Percentiles rank a stretch among this genome's conserved stretches.
These are phyloP conservation scores for Aldrovandia affinis DNA, from an alignment of 2,797 vertebrate species.

Conservation along the genomic window DNA sequence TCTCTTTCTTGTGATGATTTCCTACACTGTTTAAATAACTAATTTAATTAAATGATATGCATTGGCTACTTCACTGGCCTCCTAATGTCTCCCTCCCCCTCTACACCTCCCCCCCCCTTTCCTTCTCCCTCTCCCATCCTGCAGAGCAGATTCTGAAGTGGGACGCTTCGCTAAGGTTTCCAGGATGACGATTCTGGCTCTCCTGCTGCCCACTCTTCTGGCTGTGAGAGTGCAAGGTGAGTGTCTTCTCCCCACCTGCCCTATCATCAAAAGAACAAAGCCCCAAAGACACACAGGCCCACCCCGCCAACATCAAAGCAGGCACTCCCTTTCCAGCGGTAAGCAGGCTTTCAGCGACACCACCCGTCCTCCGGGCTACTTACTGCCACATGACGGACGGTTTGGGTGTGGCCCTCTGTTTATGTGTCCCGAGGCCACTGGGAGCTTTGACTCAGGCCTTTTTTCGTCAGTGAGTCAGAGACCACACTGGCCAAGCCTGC, in stretches of 20 bases:
- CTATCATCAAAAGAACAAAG: not conserved
- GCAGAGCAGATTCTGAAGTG: not conserved
- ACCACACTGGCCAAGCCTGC: not conserved
- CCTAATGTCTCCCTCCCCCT: not conserved
- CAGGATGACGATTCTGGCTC: conserved; percentile 10
- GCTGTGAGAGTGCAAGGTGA: conserved; percentile 19
- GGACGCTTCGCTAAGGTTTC: not conserved
- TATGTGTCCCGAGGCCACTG: not conserved
- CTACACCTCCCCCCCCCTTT: too few species aligned
- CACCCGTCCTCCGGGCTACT: not conserved
- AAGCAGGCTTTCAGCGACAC: not conserved
- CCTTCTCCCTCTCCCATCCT: not conserved
- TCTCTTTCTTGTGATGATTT: not conserved
- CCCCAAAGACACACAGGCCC: not conserved
- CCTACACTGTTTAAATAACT: not conserved
- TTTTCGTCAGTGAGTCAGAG: not conserved
- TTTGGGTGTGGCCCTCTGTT: not conserved
- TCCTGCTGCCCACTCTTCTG: conserved; percentile 6
- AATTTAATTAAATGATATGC: not conserved
- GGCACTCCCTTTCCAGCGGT: not conserved
- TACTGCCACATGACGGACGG: not conserved
- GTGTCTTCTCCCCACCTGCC: not conserved
- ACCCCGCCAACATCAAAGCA: not conserved
- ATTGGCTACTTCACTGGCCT: not conserved
- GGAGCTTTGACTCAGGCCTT: not conserved